A percentile compares a stretch with the other conserved stretches of the same genome.
Evolutionary conservation across 23 tunicate genomes (phyloP).

Genomic region (Trididemnum nubilum): DNA sequence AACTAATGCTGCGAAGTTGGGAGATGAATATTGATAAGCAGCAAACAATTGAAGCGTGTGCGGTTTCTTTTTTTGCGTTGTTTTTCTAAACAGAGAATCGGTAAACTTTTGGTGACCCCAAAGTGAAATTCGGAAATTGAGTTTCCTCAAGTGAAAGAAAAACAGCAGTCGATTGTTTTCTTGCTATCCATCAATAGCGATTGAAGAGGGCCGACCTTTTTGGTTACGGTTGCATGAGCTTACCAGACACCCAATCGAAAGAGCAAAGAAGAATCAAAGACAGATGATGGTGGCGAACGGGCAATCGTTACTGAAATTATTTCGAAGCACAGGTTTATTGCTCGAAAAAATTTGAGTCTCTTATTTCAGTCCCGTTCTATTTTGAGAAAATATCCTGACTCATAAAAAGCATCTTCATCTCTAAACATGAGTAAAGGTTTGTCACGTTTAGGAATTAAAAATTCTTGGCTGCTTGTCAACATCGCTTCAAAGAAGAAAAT

Average conservation of each 20-base stretch:
- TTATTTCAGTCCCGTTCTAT: not conserved
- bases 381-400: not conserved
- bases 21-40: not conserved
- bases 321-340: too few species aligned
- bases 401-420: not conserved
- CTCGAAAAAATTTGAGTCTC: too few species aligned
- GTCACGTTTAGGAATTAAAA: slow-evolving; percentile 1
- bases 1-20: too few species aligned
- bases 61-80: not conserved
- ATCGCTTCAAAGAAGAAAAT: not conserved
- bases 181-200: not conserved
- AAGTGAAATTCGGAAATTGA: not conserved
- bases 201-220: not conserved
- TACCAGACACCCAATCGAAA: too few species aligned
- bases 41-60: not conserved
- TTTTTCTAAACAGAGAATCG: not conserved
- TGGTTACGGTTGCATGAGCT: not conserved
- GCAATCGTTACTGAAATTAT: too few species aligned
- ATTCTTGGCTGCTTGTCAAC: not conserved
- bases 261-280: too few species aligned
- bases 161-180: not conserved
- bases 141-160: not conserved
- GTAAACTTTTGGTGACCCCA: slow-evolving; percentile 1
- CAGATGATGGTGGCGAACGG: too few species aligned
- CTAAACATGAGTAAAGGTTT: not conserved